Conservation (phyloP, 2,888 invertebrate species). For the Lamellibrachia satsuma region DNA sequence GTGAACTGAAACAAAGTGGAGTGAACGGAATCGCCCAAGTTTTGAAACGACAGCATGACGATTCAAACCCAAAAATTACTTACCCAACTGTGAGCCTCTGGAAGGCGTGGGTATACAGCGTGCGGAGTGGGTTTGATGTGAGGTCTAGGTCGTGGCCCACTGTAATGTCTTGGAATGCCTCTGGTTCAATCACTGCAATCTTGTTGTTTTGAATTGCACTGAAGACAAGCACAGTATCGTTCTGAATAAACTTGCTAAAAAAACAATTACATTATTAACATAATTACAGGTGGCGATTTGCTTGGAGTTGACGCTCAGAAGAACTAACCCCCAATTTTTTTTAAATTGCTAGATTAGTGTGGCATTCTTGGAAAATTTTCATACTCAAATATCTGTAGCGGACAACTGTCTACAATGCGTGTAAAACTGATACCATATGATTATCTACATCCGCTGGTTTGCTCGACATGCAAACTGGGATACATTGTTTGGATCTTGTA, state of each 20-base stretch:
- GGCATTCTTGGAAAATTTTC: too few species aligned
- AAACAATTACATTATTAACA: not conserved
- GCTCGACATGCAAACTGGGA: too few species aligned
- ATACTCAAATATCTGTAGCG: too few species aligned
- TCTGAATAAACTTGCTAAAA: not conserved
- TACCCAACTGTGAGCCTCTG: not conserved
- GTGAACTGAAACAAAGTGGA: not conserved
- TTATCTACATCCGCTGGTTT: too few species aligned
- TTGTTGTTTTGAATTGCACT: conserved; percentile 43
- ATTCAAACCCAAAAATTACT: not conserved
- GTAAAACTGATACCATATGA: too few species aligned
- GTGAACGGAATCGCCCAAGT: not conserved
- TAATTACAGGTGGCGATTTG: not conserved
- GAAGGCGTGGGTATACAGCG: not conserved
- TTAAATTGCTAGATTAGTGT: too few species aligned
- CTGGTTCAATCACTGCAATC: conserved; percentile 43
- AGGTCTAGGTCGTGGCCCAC: not conserved
- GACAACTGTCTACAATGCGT: too few species aligned
- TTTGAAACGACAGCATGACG: not conserved
- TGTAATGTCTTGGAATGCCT: conserved; percentile 31
- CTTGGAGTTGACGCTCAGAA: too few species aligned
- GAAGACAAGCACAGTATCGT: conserved; percentile 22
- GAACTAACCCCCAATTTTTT: not conserved
- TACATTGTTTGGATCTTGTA: too few species aligned
- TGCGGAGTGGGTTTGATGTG: not conserved